phyloP scores from a whole-genome alignment of 1,140 invertebrate genomes.

The Drosophila quadrilineata region DNA sequence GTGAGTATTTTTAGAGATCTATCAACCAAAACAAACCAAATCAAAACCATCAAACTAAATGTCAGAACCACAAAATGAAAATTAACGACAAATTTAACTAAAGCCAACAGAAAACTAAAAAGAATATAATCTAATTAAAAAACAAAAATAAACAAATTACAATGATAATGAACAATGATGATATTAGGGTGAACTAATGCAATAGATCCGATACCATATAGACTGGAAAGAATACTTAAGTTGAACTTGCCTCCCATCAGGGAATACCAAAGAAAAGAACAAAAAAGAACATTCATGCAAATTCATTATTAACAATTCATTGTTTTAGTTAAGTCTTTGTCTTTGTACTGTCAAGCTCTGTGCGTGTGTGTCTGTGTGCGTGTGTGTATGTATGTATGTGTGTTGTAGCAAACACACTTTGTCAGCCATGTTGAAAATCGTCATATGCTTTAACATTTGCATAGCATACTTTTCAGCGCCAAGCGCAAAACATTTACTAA shows the following conservation, averaged over 20 bases:
- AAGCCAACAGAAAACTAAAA: conserved; percentile 10
- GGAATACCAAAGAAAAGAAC: too few relatives aligned
- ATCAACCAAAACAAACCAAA: conserved; percentile 48
- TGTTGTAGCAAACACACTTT: background rate
- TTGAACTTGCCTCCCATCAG: too few relatives aligned
- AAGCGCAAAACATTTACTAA: too few relatives aligned
- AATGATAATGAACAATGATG: background rate
- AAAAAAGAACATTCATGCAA: too few relatives aligned
- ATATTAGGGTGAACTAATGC: background rate
- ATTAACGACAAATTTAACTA: conserved; percentile 23
- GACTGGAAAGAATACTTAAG: too few relatives aligned
- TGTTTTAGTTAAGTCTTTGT: background rate
- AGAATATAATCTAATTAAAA: background rate
- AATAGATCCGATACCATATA: background rate
- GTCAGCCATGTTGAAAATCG: background rate
- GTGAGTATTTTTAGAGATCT: conserved; percentile 87
- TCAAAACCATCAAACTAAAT: conserved; percentile 56
- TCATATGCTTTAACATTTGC: conserved; percentile 5
- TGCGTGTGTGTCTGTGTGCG: background rate
- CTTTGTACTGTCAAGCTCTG: background rate
- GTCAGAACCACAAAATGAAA: conserved; percentile 45
- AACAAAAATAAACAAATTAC: background rate
- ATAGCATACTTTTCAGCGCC: conserved; percentile 13
- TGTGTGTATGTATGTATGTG: background rate
- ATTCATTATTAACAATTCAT: too few relatives aligned